These are phyloP conservation scores for Cygnus atratus DNA, from an alignment of 2,113 vertebrate genomes.

Conservation along the genomic window DNA sequence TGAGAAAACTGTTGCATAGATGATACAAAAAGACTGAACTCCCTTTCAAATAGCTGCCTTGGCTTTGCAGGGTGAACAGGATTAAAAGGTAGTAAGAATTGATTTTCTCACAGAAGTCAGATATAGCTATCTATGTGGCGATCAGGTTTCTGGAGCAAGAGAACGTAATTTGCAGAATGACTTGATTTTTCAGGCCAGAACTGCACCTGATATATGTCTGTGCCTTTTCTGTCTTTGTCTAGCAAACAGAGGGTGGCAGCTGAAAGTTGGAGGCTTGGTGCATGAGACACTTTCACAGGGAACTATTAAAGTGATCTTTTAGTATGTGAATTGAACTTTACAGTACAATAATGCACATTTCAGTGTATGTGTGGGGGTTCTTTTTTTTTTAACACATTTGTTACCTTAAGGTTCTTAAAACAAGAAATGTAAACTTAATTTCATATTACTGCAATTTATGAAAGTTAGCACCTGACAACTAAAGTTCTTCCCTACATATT, in stretches of 20 bases:
- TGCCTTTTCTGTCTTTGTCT: not conserved
- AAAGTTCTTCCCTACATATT: constrained; percentile 8
- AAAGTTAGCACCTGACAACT: constrained; percentile 24
- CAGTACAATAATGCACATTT: not conserved
- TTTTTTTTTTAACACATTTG: not conserved
- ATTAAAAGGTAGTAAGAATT: constrained; percentile 47
- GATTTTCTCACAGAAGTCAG: constrained; percentile 38
- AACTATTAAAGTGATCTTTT: not conserved
- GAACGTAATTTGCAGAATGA: constrained; percentile 35
- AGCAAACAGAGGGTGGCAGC: not conserved
- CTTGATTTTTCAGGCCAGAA: constrained; percentile 33
- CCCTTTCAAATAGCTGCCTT: not conserved
- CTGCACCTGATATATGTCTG: not conserved
- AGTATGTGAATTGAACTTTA: not conserved
- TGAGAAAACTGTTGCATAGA: not conserved
- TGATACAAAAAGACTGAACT: constrained; percentile 9
- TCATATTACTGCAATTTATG: not conserved
- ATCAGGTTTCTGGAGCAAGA: constrained; percentile 32
- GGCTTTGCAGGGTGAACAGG: constrained; percentile 6
- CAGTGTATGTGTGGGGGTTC: too few species aligned
- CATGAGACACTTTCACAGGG: not conserved
- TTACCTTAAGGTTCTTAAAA: not conserved
- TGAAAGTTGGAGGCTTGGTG: not conserved
- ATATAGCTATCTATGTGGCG: not conserved
- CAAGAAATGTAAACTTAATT: not conserved